Evolutionary conservation across 1,140 invertebrate species (phyloP).

Genomic region (Cecropterus lyciades): DNA sequence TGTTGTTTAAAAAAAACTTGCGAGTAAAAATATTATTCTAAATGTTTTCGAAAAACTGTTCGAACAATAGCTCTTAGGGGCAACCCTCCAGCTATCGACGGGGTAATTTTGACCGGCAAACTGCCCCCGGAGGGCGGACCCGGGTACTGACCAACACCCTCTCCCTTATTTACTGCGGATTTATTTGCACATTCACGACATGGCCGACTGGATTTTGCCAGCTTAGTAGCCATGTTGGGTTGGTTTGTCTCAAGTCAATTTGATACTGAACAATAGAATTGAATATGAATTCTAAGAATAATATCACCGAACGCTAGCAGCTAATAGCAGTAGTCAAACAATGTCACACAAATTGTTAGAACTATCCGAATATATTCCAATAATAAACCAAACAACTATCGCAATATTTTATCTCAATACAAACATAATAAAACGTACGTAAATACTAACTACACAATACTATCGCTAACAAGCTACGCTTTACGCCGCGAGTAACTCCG

Average conservation of each 20-base stretch:
- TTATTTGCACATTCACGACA: conserved; percentile 62
- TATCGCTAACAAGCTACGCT: conserved; percentile 45
- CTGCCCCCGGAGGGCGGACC: conserved; percentile 47
- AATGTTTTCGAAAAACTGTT: background rate
- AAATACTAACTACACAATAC: conserved; percentile 32
- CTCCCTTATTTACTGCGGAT: conserved; percentile 60
- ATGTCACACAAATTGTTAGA: background rate
- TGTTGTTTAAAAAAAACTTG: background rate
- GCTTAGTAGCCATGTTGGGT: conserved; percentile 28
- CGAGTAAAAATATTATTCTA: background rate
- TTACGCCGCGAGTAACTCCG: conserved; percentile 48
- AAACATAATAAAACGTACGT: conserved; percentile 37
- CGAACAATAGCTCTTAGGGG: conserved; percentile 9
- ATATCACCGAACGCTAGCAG: too few species aligned
- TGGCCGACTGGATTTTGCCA: conserved; percentile 45
- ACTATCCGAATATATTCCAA: conserved; percentile 12
- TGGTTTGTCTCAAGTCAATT: conserved; percentile 15
- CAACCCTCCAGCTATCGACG: conserved; percentile 43
- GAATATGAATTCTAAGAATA: too few species aligned
- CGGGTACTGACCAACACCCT: conserved; percentile 68
- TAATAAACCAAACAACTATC: conserved; percentile 21
- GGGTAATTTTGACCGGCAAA: conserved; percentile 47
- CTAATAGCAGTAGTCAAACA: background rate
- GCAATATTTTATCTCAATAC: conserved; percentile 29
- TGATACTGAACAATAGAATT: background rate